Base-by-base conservation (phyloP, 2,113 vertebrate species). In the Willisornis vidua region DNA sequence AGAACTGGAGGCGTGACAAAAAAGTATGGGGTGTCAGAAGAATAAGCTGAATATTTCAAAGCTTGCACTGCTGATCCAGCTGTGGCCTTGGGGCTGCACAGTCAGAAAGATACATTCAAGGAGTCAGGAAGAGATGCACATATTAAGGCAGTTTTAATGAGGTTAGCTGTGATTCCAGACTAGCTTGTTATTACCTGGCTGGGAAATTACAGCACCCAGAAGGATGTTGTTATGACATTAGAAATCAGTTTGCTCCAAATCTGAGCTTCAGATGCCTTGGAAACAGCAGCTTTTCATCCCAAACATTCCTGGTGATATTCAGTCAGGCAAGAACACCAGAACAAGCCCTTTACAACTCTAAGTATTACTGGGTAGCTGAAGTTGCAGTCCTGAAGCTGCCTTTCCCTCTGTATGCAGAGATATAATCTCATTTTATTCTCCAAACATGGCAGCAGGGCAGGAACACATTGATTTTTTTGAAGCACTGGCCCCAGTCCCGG, bases 131-230 rank as follows among this genome's bases (percentile, higher is more conserved):
- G 49, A 66, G 70, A 52, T 79, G 63, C 65, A 51, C 5, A 3
- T n/a, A 29, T 82, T 87, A 96, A 96, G 95, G 94, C 93, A 90
- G 45, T 24, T 43, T 49, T 37, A 46, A 45, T 33, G 65, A 51
- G 31, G 33, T 67, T 54, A 85, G 51, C 77, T 46, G n/a, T 29
- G 19, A 31, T 35, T 15, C 84, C 65, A 49, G 90, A n/a, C 51
- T 57, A 29, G 48, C 39, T n/a, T 11, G 1, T 52, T 75, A 8
- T 31, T 51, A 12, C 31, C 70, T 78, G 72, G 19, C 41, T 77
- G 90, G 57, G 55, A 74, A 62, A 37, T 33, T 23, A 51, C 57
- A 79, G 79, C 80, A 33, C 49, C 83, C 73, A 46, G 61, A 41
- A 92, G 63, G 83, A 85, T 8, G 6, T 77, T 77, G 31, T 26